phyloP scores from a whole-genome alignment of 2,888 invertebrate species.

The Seladonia tumulorum region DNA sequence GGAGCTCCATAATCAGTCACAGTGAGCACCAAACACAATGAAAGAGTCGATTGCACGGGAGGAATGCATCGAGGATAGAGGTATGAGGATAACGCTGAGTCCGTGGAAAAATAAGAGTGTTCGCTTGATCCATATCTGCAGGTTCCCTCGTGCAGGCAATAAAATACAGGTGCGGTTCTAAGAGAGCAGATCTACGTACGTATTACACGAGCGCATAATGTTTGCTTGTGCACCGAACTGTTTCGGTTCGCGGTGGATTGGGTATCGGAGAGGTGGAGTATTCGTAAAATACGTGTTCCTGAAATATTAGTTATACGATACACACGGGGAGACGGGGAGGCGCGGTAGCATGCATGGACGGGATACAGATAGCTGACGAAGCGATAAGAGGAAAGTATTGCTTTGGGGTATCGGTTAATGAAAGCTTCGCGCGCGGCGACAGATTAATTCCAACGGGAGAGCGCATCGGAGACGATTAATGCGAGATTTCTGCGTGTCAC shows the following conservation, averaged over 20 bases:
- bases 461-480: constrained; percentile 10
- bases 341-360: constrained; percentile 19
- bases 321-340: not conserved
- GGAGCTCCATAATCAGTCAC: not conserved
- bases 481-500: not conserved
- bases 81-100: not conserved
- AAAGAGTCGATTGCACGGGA: not conserved
- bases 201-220: constrained; percentile 2
- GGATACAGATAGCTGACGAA: constrained; percentile 24
- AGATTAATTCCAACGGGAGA: not conserved
- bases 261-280: not conserved
- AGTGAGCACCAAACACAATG: not conserved
- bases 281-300: constrained; percentile 43
- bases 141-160: constrained; percentile 16
- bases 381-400: constrained; percentile 11
- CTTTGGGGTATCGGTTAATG: constrained; percentile 23
- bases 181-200: constrained; percentile 22
- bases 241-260: constrained; percentile 25
- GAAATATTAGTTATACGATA: constrained; percentile 29
- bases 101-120: not conserved
- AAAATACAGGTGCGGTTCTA: constrained; percentile 35
- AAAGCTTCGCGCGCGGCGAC: constrained; percentile 12
- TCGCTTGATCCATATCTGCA: not conserved
- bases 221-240: constrained; percentile 35
- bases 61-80: not conserved